Base-by-base conservation (phyloP, 2,113 vertebrate species). In the Terrapene triunguis region DNA sequence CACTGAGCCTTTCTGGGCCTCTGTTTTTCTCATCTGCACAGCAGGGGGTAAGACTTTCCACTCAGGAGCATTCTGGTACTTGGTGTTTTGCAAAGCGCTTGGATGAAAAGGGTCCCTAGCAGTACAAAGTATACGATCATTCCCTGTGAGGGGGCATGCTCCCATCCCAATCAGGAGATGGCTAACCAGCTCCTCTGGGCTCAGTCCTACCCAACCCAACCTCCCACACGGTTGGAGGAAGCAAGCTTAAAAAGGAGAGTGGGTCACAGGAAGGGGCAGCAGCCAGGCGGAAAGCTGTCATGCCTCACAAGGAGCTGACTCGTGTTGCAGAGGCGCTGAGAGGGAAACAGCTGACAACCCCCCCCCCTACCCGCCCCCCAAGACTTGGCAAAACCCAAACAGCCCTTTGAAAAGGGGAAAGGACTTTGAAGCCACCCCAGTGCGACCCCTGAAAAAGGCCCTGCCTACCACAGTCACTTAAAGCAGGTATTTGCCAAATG, bases 41-140 rank as follows among this genome's bases (percentile, higher is more conserved):
- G 80, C 22, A n/a, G 19, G 35, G 57, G n/a, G 9, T 10, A 44
- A 5, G 54, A 11, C 5, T 74, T 48, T 59, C 44, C n/a, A 8
- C 27, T 82, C 59, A 47, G 74, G 50, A 42, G 14, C 5, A 2
- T 7, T 74, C 12, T 79, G 12, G 16, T 88, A n/a, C 53, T 38
- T 42, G 2, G 59, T 44, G 59, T 21, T 21, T 82, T 89, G 47
- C 25, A 10, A 29, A 65, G 13, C 44, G 14, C 76, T 89, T 54
- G 51, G 47, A 48, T 10, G 54, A 51, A 32, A 59, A 69, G 5
- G 25, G 29, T 22, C n/a, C 80, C 35, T n/a, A 87, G 42, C 48
- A 54, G 48, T 85, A 38, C 0, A 4, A 24, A 47, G 44, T 25
- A 35, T 38, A 4, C 5, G 16, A 0, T 8, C 25, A 55, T 55